phyloP scores from a whole-genome alignment of 2,888 invertebrate species.

The Hemithea aestivaria region DNA sequence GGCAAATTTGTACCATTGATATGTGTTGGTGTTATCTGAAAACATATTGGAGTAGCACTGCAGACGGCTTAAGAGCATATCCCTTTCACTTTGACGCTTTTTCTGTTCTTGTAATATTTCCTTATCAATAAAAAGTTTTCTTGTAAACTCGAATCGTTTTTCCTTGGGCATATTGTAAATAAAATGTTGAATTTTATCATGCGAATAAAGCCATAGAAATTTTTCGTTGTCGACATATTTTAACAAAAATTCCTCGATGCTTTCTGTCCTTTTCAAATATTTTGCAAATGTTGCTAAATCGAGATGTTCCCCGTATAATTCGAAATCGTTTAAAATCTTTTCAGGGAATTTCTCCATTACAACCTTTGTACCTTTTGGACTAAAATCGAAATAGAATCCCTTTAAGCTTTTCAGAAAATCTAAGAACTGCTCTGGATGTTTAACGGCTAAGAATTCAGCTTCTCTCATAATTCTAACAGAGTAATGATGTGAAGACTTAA shows the following conservation, averaged over 20 bases:
- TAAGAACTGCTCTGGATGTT: constrained; percentile 39
- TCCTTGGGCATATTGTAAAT: constrained; percentile 43
- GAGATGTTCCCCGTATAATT: constrained; percentile 25
- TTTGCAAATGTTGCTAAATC: constrained; percentile 46
- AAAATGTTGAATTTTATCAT: constrained; percentile 44
- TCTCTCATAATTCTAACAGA: constrained; percentile 4
- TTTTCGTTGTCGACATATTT: constrained; percentile 31
- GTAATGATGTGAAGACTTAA: neutral
- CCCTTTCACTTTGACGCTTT: neutral
- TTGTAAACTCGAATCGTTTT: constrained; percentile 47
- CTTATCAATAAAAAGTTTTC: constrained; percentile 44
- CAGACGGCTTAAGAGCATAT: no score
- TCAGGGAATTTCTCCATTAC: constrained; percentile 46
- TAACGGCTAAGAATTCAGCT: constrained; percentile 32
- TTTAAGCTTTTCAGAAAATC: constrained; percentile 34
- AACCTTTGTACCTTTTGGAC: constrained; percentile 38
- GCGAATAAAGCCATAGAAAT: constrained; percentile 29
- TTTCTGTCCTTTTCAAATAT: constrained; percentile 38
- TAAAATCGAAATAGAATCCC: constrained; percentile 28
- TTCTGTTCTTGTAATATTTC: constrained; percentile 4
- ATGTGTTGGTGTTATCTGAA: constrained; percentile 19
- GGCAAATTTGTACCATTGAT: constrained; percentile 52
- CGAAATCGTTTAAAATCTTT: constrained; percentile 44
- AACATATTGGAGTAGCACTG: no score
- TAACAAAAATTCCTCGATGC: constrained; percentile 42